phyloP scores from a whole-genome alignment of 2,797 vertebrate species.

The Acipenser oxyrinchus region DNA sequence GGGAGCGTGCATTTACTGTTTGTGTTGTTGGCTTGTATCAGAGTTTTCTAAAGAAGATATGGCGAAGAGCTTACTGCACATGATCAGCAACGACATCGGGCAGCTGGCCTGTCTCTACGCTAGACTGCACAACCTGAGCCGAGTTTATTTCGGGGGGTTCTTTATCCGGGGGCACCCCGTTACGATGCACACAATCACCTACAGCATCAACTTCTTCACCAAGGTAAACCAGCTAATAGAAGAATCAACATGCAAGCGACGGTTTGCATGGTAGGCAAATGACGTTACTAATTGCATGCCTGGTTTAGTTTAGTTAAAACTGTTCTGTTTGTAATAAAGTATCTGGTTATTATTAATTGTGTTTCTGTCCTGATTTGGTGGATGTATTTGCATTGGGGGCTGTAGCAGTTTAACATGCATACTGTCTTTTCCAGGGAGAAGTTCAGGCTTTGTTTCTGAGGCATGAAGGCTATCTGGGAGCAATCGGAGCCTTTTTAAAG shows the following conservation, averaged over 20 bases:
- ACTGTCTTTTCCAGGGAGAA: constrained; percentile 67
- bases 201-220: constrained; percentile 98
- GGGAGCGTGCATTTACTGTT: not conserved
- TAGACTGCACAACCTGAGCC: constrained; percentile 74
- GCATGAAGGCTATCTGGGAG: constrained; percentile 94
- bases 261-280: no score
- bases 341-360: no score
- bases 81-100: constrained; percentile 98
- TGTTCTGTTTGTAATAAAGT: no score
- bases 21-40: constrained; percentile 31
- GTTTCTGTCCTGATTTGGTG: no score
- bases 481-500: constrained; percentile 94
- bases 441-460: constrained; percentile 95
- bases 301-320: no score
- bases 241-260: no score
- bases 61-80: constrained; percentile 94
- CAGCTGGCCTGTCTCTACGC: constrained; percentile 95
- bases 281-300: no score
- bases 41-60: constrained; percentile 96
- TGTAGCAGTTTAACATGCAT: not conserved
- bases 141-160: constrained; percentile 95
- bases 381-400: no score
- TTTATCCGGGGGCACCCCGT: constrained; percentile 94
- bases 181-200: constrained; percentile 97
- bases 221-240: constrained; percentile 59